Base-by-base conservation (phyloP, 2,113 vertebrate species). In the Cyanoramphus novaezelandiae region DNA sequence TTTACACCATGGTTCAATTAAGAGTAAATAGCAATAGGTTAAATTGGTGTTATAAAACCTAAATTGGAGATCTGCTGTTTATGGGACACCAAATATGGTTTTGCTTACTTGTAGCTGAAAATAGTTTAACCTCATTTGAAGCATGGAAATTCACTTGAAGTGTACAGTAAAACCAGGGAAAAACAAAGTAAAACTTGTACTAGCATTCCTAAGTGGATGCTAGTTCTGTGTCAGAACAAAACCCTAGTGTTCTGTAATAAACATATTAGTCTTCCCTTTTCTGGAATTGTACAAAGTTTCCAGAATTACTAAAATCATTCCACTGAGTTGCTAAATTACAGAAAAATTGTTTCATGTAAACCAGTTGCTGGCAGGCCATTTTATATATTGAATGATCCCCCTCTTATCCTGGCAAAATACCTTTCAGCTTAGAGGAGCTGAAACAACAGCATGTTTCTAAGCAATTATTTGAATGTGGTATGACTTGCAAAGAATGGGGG, bases 101-200 rank as follows among this genome's bases (percentile, higher is more conserved):
- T 90, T 91, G 75, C 24, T 85, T 78, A 50, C 65, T 85, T 89
- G 57, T 41, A 44, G 65, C 13, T 90, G 81, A 82, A 94, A 95
- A 85, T 55, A 89, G 93, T 55, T 68, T 47, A 86, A 79, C 28
- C 49, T 84, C 44, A n/a, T 44, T 72, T 82, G 24, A 89, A 70
- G 49, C 74, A 47, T 4, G 12, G 41, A 52, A 79, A 52, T 91
- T 71, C 17, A 60, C 39, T 92, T 75, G 15, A 78, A 70, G 14
- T 91, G 65, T 82, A 23, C 29, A 23, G 50, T 60, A 88, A 71
- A 33, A 23, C 11, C 37, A 69, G 28, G 15, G 70, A 59, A 29
- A 44, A 85, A 18, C 12, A 62, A 71, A 82, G 37, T 72, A n/a
- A 76, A 82, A 60, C 20, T 72, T 35, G 41, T 62, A 44, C 52